Evolutionary conservation across 2,113 vertebrate species (phyloP), one percentile per base, ranked within the genome.

Genomic region (Cochlearius cochlearius): DNA sequence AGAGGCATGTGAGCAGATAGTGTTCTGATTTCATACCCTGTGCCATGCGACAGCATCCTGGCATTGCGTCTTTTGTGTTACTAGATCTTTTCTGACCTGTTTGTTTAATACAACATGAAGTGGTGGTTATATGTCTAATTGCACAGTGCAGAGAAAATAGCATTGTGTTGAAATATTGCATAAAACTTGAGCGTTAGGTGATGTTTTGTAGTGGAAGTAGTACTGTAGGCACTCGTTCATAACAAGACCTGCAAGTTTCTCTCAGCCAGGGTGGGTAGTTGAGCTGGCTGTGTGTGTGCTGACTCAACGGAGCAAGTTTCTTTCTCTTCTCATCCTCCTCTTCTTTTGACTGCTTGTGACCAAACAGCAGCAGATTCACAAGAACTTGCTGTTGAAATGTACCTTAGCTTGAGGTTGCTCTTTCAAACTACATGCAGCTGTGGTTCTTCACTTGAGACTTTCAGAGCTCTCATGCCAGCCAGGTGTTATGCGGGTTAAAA

Each of bases 241-340:
- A 95, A 94, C 87, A 74, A 67, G 95, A 90, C 77, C 50, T 96
- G 78, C 92, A 72, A 20, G 95, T 93, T 96, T 88, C 92, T 73
- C 39, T 55, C 2, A 15, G 59, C 86, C 17, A 30, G 77, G 78
- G 66, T 1, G 1, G n/a, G 60, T 86, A 53, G 69, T 47, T 92
- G 66, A 53, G 75, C 85, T 75, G 82, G n/a, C 91, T 84, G 3
- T n/a, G n/a, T 49, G 29, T 1, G 1, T 66, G 82, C 92, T 97
- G 95, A 93, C 75, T 97, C 95, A 96, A 59, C 17, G 2, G 32
- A 79, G 55, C 26, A 11, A 77, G 80, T 43, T 90, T 66, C 38
- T 69, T 45, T 36, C 69, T 86, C 19, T 68, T 41, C 32, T 58
- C 1, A 0, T 84, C 19, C 6, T 89, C 38, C 53, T 84, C 10